These are phyloP conservation scores for Colaptes auratus DNA, from an alignment of 2,113 vertebrate species.

Conservation along the genomic window DNA sequence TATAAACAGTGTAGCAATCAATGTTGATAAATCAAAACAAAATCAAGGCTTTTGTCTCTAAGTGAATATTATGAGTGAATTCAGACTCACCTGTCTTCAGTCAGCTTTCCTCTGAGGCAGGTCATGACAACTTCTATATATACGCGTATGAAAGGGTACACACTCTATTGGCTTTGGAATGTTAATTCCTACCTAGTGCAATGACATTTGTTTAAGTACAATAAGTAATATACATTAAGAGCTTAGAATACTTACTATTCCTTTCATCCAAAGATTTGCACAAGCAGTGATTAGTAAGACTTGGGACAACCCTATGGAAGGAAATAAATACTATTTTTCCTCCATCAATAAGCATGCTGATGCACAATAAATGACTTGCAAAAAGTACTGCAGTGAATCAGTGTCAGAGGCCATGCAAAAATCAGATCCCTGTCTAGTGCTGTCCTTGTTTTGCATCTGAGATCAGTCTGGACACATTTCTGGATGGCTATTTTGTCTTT, in stretches of 20 bases:
- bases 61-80: background rate
- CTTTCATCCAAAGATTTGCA: slow-evolving; percentile 67
- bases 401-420: background rate
- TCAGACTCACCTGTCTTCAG: slow-evolving; percentile 72
- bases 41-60: background rate
- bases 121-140: slow-evolving; percentile 52
- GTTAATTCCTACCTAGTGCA: slow-evolving; percentile 56
- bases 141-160: background rate
- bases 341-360: background rate
- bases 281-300: slow-evolving; percentile 5
- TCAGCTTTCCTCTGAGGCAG: background rate
- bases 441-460: background rate
- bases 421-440: background rate
- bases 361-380: slow-evolving; percentile 8
- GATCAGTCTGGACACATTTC: background rate
- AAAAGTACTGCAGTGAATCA: slow-evolving; percentile 34
- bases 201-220: slow-evolving; percentile 53
- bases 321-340: slow-evolving; percentile 45
- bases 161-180: slow-evolving; percentile 58
- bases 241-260: slow-evolving; percentile 61
- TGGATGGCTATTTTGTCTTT: background rate
- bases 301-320: background rate
- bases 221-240: slow-evolving; percentile 55
- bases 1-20: background rate
- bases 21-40: background rate